Evolutionary conservation across 2,888 invertebrate genomes (phyloP).

Genomic region (Ephialtes manifestator): DNA sequence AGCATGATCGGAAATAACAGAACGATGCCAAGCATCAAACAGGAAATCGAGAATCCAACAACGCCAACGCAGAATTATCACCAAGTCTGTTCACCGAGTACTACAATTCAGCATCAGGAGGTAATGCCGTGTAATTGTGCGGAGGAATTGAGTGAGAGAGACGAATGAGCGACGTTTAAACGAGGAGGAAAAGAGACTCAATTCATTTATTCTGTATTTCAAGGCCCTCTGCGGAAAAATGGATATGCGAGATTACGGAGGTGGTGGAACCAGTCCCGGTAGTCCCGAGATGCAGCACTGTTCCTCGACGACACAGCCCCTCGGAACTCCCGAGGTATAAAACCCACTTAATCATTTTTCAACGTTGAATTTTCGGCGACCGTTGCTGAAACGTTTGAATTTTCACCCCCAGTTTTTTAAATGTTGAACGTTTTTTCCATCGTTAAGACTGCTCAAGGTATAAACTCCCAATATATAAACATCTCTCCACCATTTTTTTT

Average conservation of each 20-base stretch:
- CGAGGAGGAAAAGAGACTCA: conserved; percentile 1
- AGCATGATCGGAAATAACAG: conserved; percentile 84
- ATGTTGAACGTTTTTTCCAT: no score
- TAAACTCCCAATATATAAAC: no score
- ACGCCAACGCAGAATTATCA: conserved; percentile 84
- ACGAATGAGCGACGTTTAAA: conserved; percentile 26
- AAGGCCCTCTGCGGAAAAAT: conserved; percentile 81
- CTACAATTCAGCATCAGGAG: conserved; percentile 85
- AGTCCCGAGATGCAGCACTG: conserved; percentile 96
- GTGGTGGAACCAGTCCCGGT: conserved; percentile 89
- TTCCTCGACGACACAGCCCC: conserved; percentile 94
- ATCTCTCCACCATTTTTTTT: no score
- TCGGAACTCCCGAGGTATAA: conserved; percentile 88
- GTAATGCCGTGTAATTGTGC: conserved; percentile 73
- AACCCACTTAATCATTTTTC: conserved; percentile 12
- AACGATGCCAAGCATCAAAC: conserved; percentile 87
- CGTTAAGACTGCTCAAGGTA: no score
- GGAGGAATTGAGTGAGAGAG: conserved; percentile 45
- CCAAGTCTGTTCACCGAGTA: conserved; percentile 85
- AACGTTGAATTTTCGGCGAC: neutral
- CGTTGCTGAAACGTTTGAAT: neutral
- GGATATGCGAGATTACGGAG: conserved; percentile 82
- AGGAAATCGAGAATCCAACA: conserved; percentile 87
- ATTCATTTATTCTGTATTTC: conserved; percentile 45
- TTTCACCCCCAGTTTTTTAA: no score